Evolutionary conservation across 2,797 vertebrate genomes (phyloP).

Genomic region (Pseudochirops corinnae): DNA sequence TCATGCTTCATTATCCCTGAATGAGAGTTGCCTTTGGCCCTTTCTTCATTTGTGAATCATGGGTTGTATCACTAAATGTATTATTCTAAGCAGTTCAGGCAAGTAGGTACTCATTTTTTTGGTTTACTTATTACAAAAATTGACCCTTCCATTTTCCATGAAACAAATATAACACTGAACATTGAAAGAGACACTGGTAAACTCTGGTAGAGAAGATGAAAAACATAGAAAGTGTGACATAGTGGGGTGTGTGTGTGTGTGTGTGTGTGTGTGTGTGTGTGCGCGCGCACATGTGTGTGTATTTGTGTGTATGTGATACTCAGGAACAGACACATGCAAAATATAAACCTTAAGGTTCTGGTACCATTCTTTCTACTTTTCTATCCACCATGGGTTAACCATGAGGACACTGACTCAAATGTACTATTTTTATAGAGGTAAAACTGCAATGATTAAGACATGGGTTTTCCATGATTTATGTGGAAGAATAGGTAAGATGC

Average conservation of each 20-base stretch:
- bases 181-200: conserved; percentile 42
- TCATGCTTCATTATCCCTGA: conserved; percentile 76
- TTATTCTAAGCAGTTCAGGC: conserved; percentile 62
- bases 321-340: conserved; percentile 36
- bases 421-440: conserved; percentile 29
- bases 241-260: not conserved
- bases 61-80: conserved; percentile 52
- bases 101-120: conserved; percentile 53
- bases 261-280: not conserved
- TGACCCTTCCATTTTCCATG: conserved; percentile 16
- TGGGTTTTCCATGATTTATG: conserved; percentile 36
- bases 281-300: not conserved
- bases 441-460: not conserved
- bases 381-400: not conserved
- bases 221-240: conserved; percentile 6
- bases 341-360: conserved; percentile 26
- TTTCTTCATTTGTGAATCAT: conserved; percentile 66
- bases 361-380: not conserved
- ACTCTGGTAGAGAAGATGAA: conserved; percentile 41
- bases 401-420: not conserved
- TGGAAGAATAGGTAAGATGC: not conserved
- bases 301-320: conserved; percentile 7
- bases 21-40: conserved; percentile 62
- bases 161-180: conserved; percentile 17
- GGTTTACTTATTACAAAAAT: conserved; percentile 41